Percentiles rank a stretch among this genome's conserved stretches.
These are phyloP conservation scores for Rhynchomys soricoides DNA, from an alignment of 2,113 vertebrate genomes.

Conservation along the genomic window DNA sequence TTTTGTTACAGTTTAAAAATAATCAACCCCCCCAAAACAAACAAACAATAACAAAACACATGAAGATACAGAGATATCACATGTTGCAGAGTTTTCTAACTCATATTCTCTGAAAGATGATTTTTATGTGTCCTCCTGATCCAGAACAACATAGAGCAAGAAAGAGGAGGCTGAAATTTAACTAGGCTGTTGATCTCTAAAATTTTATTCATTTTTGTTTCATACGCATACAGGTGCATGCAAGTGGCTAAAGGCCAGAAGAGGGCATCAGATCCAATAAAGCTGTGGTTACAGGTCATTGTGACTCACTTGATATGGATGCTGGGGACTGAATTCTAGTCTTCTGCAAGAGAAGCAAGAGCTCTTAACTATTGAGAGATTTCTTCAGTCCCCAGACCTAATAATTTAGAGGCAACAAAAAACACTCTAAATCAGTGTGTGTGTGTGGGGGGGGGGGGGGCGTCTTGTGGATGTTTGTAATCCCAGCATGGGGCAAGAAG, in stretches of 20 bases:
- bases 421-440: not conserved
- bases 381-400: not conserved
- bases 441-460: not conserved
- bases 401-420: slow-evolving; percentile 57
- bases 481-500: not conserved
- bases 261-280: not conserved
- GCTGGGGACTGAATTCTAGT: not conserved
- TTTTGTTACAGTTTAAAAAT: not conserved
- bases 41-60: too few species aligned
- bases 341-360: not conserved
- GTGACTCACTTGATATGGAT: not conserved
- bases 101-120: not conserved
- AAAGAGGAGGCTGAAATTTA: slow-evolving; percentile 56
- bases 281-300: not conserved
- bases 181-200: slow-evolving; percentile 48
- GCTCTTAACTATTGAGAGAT: not conserved
- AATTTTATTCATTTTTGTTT: not conserved
- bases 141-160: not conserved
- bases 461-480: not conserved
- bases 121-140: not conserved
- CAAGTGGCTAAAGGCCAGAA: not conserved
- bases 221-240: accelerated
- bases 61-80: not conserved
- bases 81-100: not conserved
- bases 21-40: accelerated